Conservation (phyloP, 2,113 vertebrate genomes). For the Rattus norvegicus region DNA sequence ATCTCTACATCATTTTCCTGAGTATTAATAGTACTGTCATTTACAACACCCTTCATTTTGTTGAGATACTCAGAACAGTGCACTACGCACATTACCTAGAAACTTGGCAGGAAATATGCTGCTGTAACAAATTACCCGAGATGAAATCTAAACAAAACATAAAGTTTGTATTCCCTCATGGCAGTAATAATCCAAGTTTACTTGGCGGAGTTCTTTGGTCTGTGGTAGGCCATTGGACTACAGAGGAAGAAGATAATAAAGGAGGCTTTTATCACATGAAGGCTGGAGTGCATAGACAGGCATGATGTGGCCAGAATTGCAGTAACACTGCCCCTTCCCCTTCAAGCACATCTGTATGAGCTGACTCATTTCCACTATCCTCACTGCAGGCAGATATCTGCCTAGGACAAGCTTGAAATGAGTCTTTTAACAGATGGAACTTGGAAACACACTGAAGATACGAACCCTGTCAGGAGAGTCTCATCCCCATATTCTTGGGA, state of each 20-base stretch:
- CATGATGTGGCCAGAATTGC: fast-evolving
- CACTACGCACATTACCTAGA: background rate
- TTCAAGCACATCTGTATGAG: no score
- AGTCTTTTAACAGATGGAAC: background rate
- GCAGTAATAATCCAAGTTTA: background rate
- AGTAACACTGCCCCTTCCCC: no score
- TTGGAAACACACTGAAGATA: background rate
- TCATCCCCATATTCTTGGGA: background rate
- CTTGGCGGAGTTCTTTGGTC: background rate
- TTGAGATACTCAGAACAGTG: background rate
- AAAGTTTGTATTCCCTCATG: background rate
- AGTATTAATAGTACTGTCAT: background rate
- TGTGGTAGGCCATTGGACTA: background rate
- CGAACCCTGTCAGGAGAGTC: no score
- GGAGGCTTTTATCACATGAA: background rate
- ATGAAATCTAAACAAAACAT: background rate
- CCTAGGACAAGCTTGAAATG: background rate
- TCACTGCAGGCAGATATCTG: background rate
- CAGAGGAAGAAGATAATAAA: background rate
- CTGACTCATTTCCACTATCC: background rate
- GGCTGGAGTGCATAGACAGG: background rate
- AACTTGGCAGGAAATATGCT: background rate
- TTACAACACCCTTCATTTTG: background rate
- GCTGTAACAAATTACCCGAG: background rate
- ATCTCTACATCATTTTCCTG: background rate